These are phyloP conservation scores for Dynastes hyllus DNA, from an alignment of 2,888 invertebrate genomes.

Conservation along the genomic window DNA sequence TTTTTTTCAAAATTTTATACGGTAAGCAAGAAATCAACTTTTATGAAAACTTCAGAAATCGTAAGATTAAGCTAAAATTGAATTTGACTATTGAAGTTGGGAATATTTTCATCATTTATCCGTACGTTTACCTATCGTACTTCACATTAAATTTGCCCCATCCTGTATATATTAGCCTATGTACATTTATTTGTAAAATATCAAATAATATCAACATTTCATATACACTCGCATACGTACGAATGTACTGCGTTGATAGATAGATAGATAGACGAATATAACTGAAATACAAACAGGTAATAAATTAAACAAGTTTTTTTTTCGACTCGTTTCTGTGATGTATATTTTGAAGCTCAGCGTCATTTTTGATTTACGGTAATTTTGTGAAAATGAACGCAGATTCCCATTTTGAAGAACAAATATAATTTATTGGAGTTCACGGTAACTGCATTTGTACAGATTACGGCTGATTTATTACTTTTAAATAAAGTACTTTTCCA, in stretches of 20 bases:
- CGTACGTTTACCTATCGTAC: background rate
- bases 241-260: background rate
- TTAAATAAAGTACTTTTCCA: slow-evolving; percentile 59
- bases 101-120: too few relatives aligned
- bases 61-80: too few relatives aligned
- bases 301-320: slow-evolving; percentile 51
- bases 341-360: slow-evolving; percentile 69
- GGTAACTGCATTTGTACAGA: slow-evolving; percentile 60
- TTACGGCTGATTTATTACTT: slow-evolving; percentile 60
- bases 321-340: slow-evolving; percentile 54
- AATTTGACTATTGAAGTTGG: too few relatives aligned
- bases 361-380: slow-evolving; percentile 70
- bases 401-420: slow-evolving; percentile 70
- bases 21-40: too few relatives aligned
- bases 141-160: background rate
- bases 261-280: slow-evolving; percentile 18
- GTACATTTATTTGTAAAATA: background rate
- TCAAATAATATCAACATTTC: slow-evolving; percentile 8
- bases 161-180: background rate
- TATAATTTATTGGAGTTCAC: slow-evolving; percentile 66
- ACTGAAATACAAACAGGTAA: slow-evolving; percentile 51
- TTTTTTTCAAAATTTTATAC: too few relatives aligned
- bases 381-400: slow-evolving; percentile 70
- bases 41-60: too few relatives aligned
- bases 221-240: background rate